Base-by-base conservation (phyloP, 1,140 invertebrate species). In the Homalodisca vitripennis region DNA sequence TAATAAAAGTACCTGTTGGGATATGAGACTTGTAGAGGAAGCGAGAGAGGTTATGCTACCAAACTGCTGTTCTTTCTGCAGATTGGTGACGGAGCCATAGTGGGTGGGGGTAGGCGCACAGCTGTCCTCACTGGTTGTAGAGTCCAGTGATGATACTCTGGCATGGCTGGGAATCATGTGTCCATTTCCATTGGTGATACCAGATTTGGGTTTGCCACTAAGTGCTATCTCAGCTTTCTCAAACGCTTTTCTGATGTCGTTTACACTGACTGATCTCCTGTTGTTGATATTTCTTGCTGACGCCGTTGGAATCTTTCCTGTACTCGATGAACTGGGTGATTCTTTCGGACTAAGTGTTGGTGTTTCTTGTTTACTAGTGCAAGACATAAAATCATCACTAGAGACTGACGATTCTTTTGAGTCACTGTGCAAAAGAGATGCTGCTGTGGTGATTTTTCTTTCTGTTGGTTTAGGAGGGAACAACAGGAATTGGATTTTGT, bases 41-140 rank as follows among this genome's bases (percentile, higher is more conserved):
- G 86, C 85, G 3, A 87, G 71, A 1, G 86, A 87, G 2, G 84
- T 86, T 69, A 87, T 85, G 72, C 83, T 85, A 14, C 85, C 86
- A 74, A 86, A 88, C 60, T 86, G 85, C 60, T 86, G 84, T 71
- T 84, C 82, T 48, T 79, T 78, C 29, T 78, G 75, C 31, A 78
- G 74, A 47, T 77, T 77, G n/a, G 79, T 79, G 13, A 78, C 76
- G 3, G 80, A 82, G 2, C 79, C 81, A 65, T 80, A 81, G 32
- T 78, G 75, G 1, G 75, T 73, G n/a, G 77, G 70, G 1, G 78
- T 73, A 57, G 74, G 70, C 47, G 75, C 69, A 73, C 73, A 72
- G 72, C 78, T 71, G 41, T 84, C 82, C 53, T 84, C 83, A 72
- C 81, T 83, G 0, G 80, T 79, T 0, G 80, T 84, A 12, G 82